These are phyloP conservation scores for Luscinia megarhynchos DNA, from an alignment of 2,797 vertebrate genomes.

Conservation along the genomic window DNA sequence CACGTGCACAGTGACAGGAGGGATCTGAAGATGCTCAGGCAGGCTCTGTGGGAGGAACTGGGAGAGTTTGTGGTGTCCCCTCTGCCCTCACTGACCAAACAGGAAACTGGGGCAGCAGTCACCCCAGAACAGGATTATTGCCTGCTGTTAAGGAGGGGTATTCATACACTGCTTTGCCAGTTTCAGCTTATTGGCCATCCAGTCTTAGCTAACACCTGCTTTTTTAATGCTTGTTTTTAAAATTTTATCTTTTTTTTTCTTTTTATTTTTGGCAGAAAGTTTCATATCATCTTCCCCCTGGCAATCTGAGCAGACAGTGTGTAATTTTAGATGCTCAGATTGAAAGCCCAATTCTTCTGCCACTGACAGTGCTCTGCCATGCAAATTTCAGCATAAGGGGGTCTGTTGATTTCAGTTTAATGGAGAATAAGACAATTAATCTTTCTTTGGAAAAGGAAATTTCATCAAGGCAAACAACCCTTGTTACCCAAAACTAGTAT, in stretches of 20 bases:
- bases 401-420: not conserved
- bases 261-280: not conserved
- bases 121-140: not conserved
- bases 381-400: not conserved
- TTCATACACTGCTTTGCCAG: not conserved
- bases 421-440: not conserved
- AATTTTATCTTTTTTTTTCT: no score
- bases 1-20: not conserved
- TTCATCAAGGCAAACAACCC: not conserved
- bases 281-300: not conserved
- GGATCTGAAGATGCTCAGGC: not conserved
- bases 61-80: not conserved
- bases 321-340: constrained; percentile 19
- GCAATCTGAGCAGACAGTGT: not conserved
- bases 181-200: not conserved
- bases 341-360: not conserved
- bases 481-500: not conserved
- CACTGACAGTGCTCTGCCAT: not conserved
- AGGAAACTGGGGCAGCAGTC: not conserved
- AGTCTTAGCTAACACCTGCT: not conserved
- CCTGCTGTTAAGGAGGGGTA: not conserved
- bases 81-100: not conserved
- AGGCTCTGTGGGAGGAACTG: not conserved
- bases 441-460: not conserved
- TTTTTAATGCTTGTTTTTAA: no score